Conservation (phyloP, 2,888 invertebrate genomes). For the Melipona bicolor region DNA sequence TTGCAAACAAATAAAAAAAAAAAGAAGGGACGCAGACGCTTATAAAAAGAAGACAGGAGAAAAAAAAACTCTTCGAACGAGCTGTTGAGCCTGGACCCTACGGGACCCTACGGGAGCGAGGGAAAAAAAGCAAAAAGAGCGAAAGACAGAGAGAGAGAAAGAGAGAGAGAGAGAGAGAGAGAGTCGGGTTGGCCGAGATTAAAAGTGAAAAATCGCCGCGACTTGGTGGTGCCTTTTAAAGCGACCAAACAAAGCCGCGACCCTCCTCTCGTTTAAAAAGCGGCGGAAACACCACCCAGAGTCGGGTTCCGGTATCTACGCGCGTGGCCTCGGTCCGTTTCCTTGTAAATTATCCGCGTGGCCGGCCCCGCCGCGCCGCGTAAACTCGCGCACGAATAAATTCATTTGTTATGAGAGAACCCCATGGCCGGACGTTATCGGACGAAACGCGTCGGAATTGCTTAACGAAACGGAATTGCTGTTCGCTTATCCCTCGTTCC, state of each 20-base stretch:
- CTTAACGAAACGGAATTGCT: constrained; percentile 76
- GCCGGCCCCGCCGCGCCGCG: constrained; percentile 61
- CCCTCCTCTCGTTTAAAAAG: constrained; percentile 47
- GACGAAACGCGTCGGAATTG: constrained; percentile 74
- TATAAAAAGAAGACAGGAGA: background rate
- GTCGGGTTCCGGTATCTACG: constrained; percentile 64
- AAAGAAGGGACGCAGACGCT: background rate
- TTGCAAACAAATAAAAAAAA: background rate
- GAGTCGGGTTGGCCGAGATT: constrained; percentile 35
- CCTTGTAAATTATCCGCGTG: constrained; percentile 72
- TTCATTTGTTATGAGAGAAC: constrained; percentile 74
- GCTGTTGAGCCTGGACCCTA: constrained; percentile 10
- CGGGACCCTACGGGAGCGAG: background rate
- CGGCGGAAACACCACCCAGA: constrained; percentile 58
- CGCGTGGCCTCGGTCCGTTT: constrained; percentile 34
- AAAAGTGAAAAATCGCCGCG: constrained; percentile 58
- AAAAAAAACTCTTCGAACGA: constrained; percentile 11
- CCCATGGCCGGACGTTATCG: constrained; percentile 70
- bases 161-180: background rate
- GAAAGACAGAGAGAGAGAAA: background rate
- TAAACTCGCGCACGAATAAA: constrained; percentile 73
- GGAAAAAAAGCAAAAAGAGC: background rate
- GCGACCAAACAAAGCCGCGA: constrained; percentile 47
- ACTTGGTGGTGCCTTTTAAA: constrained; percentile 47
- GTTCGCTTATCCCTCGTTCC: constrained; percentile 54